These are phyloP conservation scores for Cottus gobio DNA, from an alignment of 2,113 vertebrate genomes.

Conservation along the genomic window DNA sequence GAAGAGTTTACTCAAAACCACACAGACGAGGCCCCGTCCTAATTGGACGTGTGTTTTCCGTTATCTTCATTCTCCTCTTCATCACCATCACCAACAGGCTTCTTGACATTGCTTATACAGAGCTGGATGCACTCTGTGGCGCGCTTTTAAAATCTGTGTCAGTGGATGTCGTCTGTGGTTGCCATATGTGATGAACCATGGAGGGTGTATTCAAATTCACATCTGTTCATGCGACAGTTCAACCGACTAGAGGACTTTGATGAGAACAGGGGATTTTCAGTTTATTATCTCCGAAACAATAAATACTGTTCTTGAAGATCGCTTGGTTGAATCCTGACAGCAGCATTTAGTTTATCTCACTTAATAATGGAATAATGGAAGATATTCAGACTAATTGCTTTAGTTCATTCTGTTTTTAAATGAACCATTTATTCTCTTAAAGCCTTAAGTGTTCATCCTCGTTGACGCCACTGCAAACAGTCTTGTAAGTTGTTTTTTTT, in stretches of 20 bases:
- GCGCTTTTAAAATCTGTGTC: neutral
- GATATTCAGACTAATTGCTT: neutral
- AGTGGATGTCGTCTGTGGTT: neutral
- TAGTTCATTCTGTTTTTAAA: neutral
- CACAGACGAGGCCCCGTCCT: slow-evolving; percentile 20
- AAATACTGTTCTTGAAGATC: neutral
- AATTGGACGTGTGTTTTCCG: slow-evolving; percentile 13
- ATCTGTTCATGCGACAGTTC: slow-evolving; percentile 4
- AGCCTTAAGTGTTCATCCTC: neutral
- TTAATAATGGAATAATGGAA: neutral
- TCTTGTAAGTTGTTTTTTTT: neutral
- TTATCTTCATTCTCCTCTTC: slow-evolving; percentile 13
- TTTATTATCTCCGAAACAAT: neutral
- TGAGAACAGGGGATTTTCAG: neutral
- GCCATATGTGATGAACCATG: neutral
- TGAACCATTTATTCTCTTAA: neutral
- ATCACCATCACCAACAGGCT: slow-evolving; percentile 6
- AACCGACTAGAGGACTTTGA: neutral
- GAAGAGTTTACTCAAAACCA: slow-evolving; percentile 48
- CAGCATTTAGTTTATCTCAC: neutral
- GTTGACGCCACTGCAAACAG: too few species aligned
- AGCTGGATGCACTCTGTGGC: neutral
- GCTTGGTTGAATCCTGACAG: neutral
- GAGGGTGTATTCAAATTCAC: slow-evolving; percentile 7
- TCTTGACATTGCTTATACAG: neutral